phyloP scores from a whole-genome alignment of 1,140 invertebrate species.

The Mactra quadrangularis region DNA sequence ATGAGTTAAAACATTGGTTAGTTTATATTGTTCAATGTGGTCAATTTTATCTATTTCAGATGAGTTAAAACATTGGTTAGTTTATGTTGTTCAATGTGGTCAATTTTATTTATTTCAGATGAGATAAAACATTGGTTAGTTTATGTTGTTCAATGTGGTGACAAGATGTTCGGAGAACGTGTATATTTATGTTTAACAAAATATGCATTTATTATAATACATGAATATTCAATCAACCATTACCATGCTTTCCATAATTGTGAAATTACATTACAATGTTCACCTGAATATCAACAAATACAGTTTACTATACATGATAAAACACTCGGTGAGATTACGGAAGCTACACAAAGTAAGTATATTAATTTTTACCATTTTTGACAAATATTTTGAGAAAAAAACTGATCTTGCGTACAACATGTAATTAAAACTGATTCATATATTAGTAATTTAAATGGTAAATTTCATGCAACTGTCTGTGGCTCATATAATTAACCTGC shows the following conservation, averaged over 20 bases:
- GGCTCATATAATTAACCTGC: too few species aligned
- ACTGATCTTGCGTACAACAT: too few species aligned
- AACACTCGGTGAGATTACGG: not conserved
- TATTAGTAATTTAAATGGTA: too few species aligned
- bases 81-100: too few species aligned
- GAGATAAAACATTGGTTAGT: conserved; percentile 46
- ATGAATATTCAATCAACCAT: conserved; percentile 32
- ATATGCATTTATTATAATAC: conserved; percentile 16
- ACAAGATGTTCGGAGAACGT: not conserved
- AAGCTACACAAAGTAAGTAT: conserved; percentile 7
- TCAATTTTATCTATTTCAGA: too few species aligned
- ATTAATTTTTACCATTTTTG: too few species aligned
- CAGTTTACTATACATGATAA: conserved; percentile 36
- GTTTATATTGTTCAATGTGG: too few species aligned
- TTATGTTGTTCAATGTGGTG: conserved; percentile 12
- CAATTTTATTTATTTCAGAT: conserved; percentile 8
- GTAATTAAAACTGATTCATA: too few species aligned
- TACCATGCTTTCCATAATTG: conserved; percentile 17
- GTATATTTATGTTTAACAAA: conserved; percentile 31
- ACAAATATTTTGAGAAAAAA: too few species aligned
- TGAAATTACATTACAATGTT: conserved; percentile 1
- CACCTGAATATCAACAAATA: not conserved
- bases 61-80: too few species aligned
- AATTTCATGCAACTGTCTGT: too few species aligned
- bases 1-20: too few species aligned